Base-by-base conservation (phyloP, 2,797 vertebrate species). In the Sebastes steindachneri region DNA sequence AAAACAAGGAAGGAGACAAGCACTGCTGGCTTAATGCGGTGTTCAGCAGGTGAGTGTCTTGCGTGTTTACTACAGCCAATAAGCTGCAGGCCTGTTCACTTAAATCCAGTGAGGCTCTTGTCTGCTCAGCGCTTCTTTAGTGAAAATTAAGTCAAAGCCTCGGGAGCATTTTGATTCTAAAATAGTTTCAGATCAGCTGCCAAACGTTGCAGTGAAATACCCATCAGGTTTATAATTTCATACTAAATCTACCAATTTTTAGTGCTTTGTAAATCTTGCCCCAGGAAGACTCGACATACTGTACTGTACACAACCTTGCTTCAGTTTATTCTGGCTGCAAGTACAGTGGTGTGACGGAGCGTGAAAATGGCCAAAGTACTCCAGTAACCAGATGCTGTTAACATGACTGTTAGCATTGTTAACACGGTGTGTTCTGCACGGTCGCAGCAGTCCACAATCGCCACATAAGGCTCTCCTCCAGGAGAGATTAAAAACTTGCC, bases 11-110 rank as follows among this genome's bases (percentile, higher is more conserved):
- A 73, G 68, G 59, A 79, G 82, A 77, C 35, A n/a, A 80, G 75
- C 45, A 11, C 15, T 48, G 65, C 71, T 58, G 64, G 51, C 62
- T 75, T 79, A 79, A 74, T 74, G 81, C 14, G 9, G 28, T 8
- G 28, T 68, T 77, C 80, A 85, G 77, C 63, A 83, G 79, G 85
- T 88, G 75, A 79, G 79, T 65, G 65, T 64, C 67, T 85, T 77
- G 75, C 74, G 15, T 84, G 86, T 88, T 87, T 87, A 80, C 82
- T 87, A 37, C 83, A 79, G 84, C 82, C 86, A 87, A 82, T 83
- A 80, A 86, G 89, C 80, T 86, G 76, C 80, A 74, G 82, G 60
- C 71, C 74, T 75, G 60, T 73, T 86, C 73, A 33, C 77, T 73
- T 72, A 77, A 86, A 87, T 85, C 85, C 81, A 83, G 19, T 2